Evolutionary conservation across 2,888 invertebrate species (phyloP), one percentile per base, ranked within the genome.

Genomic region (Sphaerophoria taeniata): DNA sequence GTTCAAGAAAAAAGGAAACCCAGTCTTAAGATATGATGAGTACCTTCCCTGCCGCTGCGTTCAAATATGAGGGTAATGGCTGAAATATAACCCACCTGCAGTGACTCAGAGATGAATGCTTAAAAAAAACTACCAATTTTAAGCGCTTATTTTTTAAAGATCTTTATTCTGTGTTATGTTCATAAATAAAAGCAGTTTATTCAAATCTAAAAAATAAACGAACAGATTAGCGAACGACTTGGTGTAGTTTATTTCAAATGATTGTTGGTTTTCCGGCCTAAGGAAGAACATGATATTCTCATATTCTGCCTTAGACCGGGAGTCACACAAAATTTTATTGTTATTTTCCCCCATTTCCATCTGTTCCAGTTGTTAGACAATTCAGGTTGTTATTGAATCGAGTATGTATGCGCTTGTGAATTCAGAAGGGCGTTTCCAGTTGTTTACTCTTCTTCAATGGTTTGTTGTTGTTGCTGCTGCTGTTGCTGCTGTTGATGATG

Each of bases 401-500:
- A 9, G 36, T n/a, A 45, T 69, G 53, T 61, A 79, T 71, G 79
- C 74, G 83, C 83, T 78, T 36, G 16, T 49, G 6, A 43, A 31
- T n/a, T n/a, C 51, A 55, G 58, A 55, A 76, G 49, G 58, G 16
- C 39, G 12, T 72, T 9, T 11, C 31, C 6, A 49, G 33, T 9
- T 5, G 58, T 73, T 53, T 81, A 85, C 85, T 85, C 85, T 81
- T 85, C 85, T 58, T 85, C 85, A 34, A 85, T 85, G 4, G 77
- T 81, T 36, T 85, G 85, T 80, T 80, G 82, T 36, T 82, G 84
- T 47, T 24, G 24, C 24, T 24, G 24, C 24, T 24, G 24, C n/a
- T 88, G 88, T 9, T 88, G 87, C 43, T 90, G 89, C 53, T 89
- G 88, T 49, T 90, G 88, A 58, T 90, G 89, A 63, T 91, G 89